phyloP scores from a whole-genome alignment of 2,113 vertebrate species.

The Spilogale gracilis region DNA sequence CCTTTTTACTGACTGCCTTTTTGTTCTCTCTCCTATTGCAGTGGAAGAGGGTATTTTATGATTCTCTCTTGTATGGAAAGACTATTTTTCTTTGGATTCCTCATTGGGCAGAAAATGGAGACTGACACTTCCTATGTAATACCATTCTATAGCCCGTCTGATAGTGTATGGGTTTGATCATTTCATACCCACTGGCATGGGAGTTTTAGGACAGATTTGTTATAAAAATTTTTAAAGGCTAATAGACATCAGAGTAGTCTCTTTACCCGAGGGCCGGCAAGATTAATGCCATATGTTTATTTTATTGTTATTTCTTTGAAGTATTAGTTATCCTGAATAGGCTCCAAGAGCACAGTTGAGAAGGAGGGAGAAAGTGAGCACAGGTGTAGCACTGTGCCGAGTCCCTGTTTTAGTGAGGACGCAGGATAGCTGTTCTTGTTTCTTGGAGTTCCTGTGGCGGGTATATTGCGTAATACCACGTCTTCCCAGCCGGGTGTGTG shows the following conservation, averaged over 20 bases:
- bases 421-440: not conserved
- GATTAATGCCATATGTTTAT: not conserved
- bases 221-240: not conserved
- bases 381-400: not conserved
- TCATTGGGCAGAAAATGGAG: not conserved
- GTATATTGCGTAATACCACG: not conserved
- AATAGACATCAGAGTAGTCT: not conserved
- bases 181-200: not conserved
- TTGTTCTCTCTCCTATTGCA: not conserved
- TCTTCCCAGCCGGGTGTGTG: not conserved
- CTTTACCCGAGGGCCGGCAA: not conserved
- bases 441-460: not conserved
- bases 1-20: not conserved
- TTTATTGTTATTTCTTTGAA: conserved; percentile 38
- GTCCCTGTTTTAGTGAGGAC: not conserved
- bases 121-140: not conserved
- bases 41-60: not conserved
- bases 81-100: not conserved
- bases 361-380: not conserved
- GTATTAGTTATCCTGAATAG: not conserved
- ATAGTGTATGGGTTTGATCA: not conserved
- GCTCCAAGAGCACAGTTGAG: not conserved
- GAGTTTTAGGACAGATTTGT: not conserved
- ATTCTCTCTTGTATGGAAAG: not conserved
- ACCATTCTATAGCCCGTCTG: not conserved